Evolutionary conservation across 2,113 vertebrate genomes (phyloP), one percentile per base, ranked within the genome.

Genomic region (Penelope pileata): DNA sequence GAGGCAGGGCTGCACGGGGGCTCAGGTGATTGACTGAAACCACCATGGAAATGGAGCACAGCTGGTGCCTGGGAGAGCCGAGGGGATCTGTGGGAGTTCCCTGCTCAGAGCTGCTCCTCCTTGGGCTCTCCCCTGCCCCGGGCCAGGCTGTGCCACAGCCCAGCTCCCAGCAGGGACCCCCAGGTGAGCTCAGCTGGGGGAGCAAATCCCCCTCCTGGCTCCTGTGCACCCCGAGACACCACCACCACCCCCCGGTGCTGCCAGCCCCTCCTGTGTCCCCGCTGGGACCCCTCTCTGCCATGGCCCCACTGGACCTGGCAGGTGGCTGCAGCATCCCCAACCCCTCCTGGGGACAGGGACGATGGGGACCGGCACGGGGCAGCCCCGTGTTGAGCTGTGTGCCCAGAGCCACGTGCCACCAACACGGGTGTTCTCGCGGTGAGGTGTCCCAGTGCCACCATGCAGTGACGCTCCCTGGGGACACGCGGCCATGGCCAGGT

Each of bases 21-120:
- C 87, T 67, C 93, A 95, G 92, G 95, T 92, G 93, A 83, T 66
- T 17, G 2, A 56, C 51, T 1, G 56, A 43, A 51, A 36, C 6
- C 2, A 16, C 36, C 1, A 6, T 53, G 24, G 10, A 62, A n/a
- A 58, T 12, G 7, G 26, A 36, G 3, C 2, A 32, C 30, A 8
- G 47, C 16, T 34, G 67, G 60, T 5, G 7, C 43, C 1, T 16
- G 60, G 45, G 74, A 45, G 56, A 67, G 40, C 30, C 0, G 8
- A 34, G 86, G 64, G 15, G 17, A 22, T 30, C 21, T 13, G 15
- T 15, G 27, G 86, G 48, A 48, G 32, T 63, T 88, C 40, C 34
- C 47, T 30, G 32, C 22, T 2, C 29, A 51, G 63, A 60, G 24
- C 22, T 23, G 36, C 27, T 75, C 68, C 42, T 56, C 19, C 64